Percentiles rank a stretch among this genome's conserved stretches.
Evolutionary conservation across 2,797 vertebrate species (phyloP).

Genomic region (Tokudaia muenninki): DNA sequence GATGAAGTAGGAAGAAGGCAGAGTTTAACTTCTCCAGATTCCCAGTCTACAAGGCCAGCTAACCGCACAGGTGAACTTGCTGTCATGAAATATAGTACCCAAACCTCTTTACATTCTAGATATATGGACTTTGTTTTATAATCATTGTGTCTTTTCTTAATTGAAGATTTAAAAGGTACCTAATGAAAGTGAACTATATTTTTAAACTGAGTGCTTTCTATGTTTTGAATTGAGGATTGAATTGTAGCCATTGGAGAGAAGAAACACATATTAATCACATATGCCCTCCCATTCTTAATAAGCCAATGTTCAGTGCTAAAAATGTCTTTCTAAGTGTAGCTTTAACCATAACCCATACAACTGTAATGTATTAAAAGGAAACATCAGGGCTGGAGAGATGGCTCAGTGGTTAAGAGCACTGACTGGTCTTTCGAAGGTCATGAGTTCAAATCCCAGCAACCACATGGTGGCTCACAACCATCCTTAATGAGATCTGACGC

Average conservation of each 20-base stretch:
- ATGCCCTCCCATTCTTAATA: slow-evolving; percentile 14
- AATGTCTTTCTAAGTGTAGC: neutral
- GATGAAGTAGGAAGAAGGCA: slow-evolving; percentile 97
- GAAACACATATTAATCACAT: neutral
- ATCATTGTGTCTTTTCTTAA: slow-evolving; percentile 45
- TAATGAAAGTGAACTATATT: neutral
- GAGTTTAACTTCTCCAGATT: slow-evolving; percentile 97
- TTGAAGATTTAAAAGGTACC: slow-evolving; percentile 34
- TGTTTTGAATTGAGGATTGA: slow-evolving; percentile 47
- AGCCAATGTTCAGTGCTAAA: slow-evolving; percentile 12
- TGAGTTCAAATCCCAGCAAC: too few relatives aligned
- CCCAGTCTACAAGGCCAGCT: slow-evolving; percentile 92
- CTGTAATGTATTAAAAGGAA: slow-evolving; percentile 46
- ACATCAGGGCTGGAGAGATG: too few relatives aligned
- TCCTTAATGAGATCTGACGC: too few relatives aligned
- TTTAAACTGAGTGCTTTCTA: slow-evolving; percentile 18
- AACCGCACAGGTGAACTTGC: slow-evolving; percentile 92
- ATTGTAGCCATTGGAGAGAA: slow-evolving; percentile 21
- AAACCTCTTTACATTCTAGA: slow-evolving; percentile 19
- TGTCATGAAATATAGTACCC: neutral
- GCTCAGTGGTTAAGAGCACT: too few relatives aligned
- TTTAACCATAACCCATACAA: slow-evolving; percentile 15
- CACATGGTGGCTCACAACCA: too few relatives aligned
- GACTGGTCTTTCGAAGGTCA: too few relatives aligned
- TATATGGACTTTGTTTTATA: slow-evolving; percentile 13